Evolutionary conservation across 2,888 invertebrate genomes (phyloP), one percentile per base, ranked within the genome.

Genomic region (Lacanobia oleracea): DNA sequence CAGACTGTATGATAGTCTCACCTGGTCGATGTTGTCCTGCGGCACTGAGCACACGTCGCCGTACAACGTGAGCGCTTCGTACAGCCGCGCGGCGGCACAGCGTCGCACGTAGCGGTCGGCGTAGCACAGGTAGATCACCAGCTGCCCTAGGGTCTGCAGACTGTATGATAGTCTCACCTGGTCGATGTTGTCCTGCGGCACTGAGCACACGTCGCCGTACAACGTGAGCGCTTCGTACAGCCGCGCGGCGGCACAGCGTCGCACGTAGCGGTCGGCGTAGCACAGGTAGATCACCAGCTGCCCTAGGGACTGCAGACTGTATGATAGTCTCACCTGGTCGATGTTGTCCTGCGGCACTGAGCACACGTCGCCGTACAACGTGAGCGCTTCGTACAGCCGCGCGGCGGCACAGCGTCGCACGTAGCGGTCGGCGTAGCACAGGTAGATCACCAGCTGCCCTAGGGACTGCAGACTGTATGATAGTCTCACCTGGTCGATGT

Each of bases 341-440:
- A 98, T 94, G 88, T 97, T 97, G 5, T 97, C 97, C 61, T 97
- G 96, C 0, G 97, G 96, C 73, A 98, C 96, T 23, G 97, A 97
- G 88, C 97, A 96, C 50, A 96, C 97, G 89, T 98, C 98, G 0
- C 98, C 98, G 89, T 98, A 98, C 2, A 98, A 95, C 0, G 98
- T 97, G 53, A 99, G 94, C 5, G 98, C 97, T 93, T 98, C 98
- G 90, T 98, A 98, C 14, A 98, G 94, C 61, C 98, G 96, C 1
- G 97, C 97, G 1, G 98, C 98, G 0, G 98, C 98, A 21, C 97
- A 97, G 89, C 98, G 97, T 3, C 99, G 97, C 66, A 99, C 97
- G 91, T 98, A 98, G 43, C 98, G 97, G 92, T 98, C 98, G 60
- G 97, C 97, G 92, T 98, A 97, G 88, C 98, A 98, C 77, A 99